Base-by-base conservation (phyloP, 2,113 vertebrate species). In the Prolemur simus region DNA sequence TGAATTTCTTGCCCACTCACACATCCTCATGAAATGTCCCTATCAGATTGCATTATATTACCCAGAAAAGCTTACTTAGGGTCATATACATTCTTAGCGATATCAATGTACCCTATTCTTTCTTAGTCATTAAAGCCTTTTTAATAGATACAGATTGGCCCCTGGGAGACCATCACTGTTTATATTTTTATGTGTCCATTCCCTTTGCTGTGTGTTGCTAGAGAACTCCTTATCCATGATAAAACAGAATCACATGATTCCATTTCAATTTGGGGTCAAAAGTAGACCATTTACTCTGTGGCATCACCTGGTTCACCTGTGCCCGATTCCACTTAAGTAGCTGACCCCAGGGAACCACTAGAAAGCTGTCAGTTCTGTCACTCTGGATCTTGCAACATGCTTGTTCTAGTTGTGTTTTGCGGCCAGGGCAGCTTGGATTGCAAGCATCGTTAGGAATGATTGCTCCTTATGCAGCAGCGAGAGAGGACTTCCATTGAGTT, bases 1-100 rank as follows among this genome's bases (percentile, higher is more conserved):
- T 94, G 89, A 86, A 80, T 96, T 91, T 83, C 91, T 56, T 96
- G 86, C 82, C 89, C 69, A 95, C 78, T 93, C 77, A 69, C 11
- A 86, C 54, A 89, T 88, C 68, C 63, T 96, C 87, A 47, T 92
- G 32, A 73, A 73, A 64, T 87, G n/a, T 94, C 37, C 63, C 81
- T 84, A 87, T 94, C 71, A 83, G 39, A 89, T 63, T 92, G 58
- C 3, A 37, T 68, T 77, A 87, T 81, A 68, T 85, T 83, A 73
- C 25, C 13, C 56, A 54, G 68, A 54, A 82, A 86, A 93, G 74
- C 84, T 90, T 84, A 68, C 21, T 87, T 34, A 83, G 29, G 45
- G n/a, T 54, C 56, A 29, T 8, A 32, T 42, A 39, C 8, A 81
- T 66, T 82, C 77, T 78, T 64, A 60, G 83, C 63, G 68, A 63